Evolutionary conservation across 2,888 invertebrate species (phyloP).

Genomic region (Saturnia japonica): DNA sequence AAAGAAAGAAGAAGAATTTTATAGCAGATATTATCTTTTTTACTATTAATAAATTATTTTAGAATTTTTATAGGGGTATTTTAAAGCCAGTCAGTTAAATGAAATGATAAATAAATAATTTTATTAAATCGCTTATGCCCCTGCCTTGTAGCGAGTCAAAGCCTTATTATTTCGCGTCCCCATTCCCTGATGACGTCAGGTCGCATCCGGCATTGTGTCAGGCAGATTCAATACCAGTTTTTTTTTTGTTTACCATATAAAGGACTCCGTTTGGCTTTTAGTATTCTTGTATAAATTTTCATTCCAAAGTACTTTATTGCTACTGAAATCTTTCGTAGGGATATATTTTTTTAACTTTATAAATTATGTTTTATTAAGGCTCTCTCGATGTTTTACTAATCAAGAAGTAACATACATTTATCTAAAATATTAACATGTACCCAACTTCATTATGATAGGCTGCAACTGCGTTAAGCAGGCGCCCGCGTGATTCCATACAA

Average conservation of each 20-base stretch:
- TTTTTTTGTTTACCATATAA: constrained; percentile 47
- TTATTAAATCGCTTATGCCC: constrained; percentile 31
- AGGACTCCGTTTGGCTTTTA: constrained; percentile 34
- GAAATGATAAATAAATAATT: neutral
- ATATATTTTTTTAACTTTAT: too few species aligned
- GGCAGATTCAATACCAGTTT: constrained; percentile 74
- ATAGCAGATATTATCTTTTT: too few species aligned
- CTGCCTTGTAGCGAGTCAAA: constrained; percentile 39
- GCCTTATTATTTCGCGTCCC: constrained; percentile 81
- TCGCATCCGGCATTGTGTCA: constrained; percentile 77
- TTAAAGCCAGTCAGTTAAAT: too few species aligned
- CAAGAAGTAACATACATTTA: too few species aligned
- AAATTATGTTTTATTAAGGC: neutral
- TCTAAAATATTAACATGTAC: too few species aligned
- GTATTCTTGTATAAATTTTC: constrained; percentile 15
- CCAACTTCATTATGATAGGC: too few species aligned
- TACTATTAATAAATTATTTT: too few species aligned
- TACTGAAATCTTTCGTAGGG: neutral
- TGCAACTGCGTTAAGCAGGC: too few species aligned
- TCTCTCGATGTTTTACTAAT: neutral
- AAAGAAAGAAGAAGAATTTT: too few species aligned
- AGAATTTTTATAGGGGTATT: too few species aligned
- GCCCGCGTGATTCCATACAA: too few species aligned
- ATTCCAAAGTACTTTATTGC: constrained; percentile 2
- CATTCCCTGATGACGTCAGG: constrained; percentile 81